Evolutionary conservation across 2,113 vertebrate species (phyloP).

Genomic region (Chloroceryle aenea): DNA sequence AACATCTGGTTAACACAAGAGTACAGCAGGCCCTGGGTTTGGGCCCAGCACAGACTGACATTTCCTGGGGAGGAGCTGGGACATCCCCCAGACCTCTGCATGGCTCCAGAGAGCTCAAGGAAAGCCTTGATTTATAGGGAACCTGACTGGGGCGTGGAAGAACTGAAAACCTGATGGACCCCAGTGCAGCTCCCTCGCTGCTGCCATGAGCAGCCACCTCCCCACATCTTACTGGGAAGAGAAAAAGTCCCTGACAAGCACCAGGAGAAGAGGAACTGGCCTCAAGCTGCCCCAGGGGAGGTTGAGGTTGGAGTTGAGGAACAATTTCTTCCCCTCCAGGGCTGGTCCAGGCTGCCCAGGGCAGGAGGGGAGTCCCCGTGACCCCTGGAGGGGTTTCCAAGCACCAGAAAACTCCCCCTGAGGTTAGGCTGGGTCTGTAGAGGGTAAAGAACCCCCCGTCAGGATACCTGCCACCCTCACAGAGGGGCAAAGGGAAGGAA

Average conservation of each 20-base stretch:
- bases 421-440: not conserved
- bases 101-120: not conserved
- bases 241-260: not conserved
- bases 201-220: rapidly evolving
- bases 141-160: not conserved
- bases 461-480: not conserved
- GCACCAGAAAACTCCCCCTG: not conserved
- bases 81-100: not conserved
- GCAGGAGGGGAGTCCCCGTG: no score
- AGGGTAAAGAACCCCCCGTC: not conserved
- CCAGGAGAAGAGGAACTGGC: not conserved
- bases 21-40: not conserved
- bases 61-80: not conserved
- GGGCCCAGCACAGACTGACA: rapidly evolving
- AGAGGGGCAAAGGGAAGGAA: not conserved
- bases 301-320: no score
- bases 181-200: not conserved
- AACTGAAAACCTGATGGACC: not conserved
- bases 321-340: no score
- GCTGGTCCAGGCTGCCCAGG: no score
- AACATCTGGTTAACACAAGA: not conserved
- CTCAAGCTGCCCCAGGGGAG: no score
- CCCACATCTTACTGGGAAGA: rapidly evolving
- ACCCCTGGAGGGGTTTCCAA: no score
- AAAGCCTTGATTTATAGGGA: not conserved